These are phyloP conservation scores for Cariama cristata DNA, from an alignment of 2,113 vertebrate genomes.

Conservation along the genomic window DNA sequence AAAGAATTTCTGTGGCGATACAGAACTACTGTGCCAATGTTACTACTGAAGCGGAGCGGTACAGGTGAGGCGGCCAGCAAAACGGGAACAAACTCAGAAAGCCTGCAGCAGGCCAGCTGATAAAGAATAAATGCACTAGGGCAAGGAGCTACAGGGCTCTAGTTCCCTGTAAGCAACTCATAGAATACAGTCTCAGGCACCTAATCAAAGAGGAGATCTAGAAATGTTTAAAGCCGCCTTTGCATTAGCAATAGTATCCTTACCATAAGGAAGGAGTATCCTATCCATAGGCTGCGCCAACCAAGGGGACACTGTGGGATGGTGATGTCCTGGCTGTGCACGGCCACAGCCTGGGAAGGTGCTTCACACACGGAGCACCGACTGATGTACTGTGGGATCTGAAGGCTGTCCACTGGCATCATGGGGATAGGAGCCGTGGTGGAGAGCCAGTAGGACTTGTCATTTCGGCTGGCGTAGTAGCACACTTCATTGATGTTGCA, in stretches of 20 bases:
- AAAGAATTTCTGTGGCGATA: background rate
- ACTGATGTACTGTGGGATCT: constrained; percentile 92
- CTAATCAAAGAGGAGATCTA: background rate
- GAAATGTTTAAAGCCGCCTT: background rate
- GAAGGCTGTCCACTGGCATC: constrained; percentile 87
- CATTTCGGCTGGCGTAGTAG: constrained; percentile 92
- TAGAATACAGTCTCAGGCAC: background rate
- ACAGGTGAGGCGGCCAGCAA: background rate
- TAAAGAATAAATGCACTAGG: background rate
- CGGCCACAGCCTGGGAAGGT: constrained; percentile 89
- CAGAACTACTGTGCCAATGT: background rate
- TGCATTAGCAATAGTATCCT: background rate
- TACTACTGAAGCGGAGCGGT: background rate
- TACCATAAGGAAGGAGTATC: constrained; percentile 98
- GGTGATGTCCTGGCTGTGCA: constrained; percentile 92
- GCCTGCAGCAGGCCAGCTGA: background rate
- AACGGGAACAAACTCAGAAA: background rate
- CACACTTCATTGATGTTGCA: constrained; percentile 92
- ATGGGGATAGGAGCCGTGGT: constrained; percentile 94
- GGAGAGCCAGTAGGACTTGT: constrained; percentile 99
- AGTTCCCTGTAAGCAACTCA: background rate
- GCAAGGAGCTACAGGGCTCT: background rate
- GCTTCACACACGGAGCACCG: constrained; percentile 94
- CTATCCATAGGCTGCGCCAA: constrained; percentile 97
- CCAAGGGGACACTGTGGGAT: constrained; percentile 90